Conservation (phyloP, 1,140 invertebrate genomes). For the Aphis gossypii region DNA sequence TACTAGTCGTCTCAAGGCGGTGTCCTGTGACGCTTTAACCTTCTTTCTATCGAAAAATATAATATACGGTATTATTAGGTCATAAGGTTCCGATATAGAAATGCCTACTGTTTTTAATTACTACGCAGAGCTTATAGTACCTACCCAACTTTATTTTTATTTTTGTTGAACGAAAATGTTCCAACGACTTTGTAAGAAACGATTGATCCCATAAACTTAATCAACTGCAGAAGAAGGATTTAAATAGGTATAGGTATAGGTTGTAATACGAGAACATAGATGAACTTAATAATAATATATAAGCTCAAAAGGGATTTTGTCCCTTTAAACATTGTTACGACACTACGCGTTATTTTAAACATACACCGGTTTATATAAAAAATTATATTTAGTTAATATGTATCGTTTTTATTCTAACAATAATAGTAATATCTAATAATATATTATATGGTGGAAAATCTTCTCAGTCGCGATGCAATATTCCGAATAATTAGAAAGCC, state of each 20-base stretch:
- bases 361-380: not conserved
- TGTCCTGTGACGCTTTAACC: slow-evolving; percentile 19
- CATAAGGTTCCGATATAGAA: not conserved
- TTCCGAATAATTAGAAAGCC: not conserved
- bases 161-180: not conserved
- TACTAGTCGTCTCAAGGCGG: slow-evolving; percentile 34
- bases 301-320: not conserved
- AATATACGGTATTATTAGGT: not conserved
- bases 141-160: not conserved
- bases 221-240: not conserved
- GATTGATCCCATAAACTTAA: not conserved
- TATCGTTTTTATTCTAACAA: not conserved
- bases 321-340: not conserved
- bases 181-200: not conserved
- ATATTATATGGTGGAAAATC: not conserved
- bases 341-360: not conserved
- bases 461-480: not conserved
- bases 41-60: slow-evolving; percentile 9
- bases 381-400: not conserved
- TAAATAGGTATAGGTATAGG: not conserved
- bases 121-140: not conserved
- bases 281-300: not conserved
- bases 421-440: not conserved
- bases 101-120: not conserved
- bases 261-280: not conserved